These are phyloP conservation scores for Melipona bicolor DNA, from an alignment of 2,888 invertebrate genomes.

Conservation along the genomic window DNA sequence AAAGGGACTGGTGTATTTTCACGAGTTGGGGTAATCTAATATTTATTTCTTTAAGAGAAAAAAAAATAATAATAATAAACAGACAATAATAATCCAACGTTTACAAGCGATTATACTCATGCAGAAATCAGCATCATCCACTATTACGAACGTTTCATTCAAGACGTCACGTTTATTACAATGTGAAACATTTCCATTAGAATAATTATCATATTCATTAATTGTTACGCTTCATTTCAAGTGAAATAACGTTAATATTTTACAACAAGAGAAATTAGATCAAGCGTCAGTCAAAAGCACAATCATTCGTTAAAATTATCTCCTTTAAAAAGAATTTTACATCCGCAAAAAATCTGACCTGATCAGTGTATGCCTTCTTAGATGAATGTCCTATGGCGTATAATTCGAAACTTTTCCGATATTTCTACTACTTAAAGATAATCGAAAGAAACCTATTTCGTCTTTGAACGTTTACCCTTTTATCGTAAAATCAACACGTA, in stretches of 20 bases:
- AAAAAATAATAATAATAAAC: slow-evolving; percentile 33
- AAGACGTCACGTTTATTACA: slow-evolving; percentile 37
- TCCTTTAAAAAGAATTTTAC: background rate
- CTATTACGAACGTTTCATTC: slow-evolving; percentile 39
- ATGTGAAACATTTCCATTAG: slow-evolving; percentile 45
- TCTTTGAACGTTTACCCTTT: slow-evolving; percentile 28
- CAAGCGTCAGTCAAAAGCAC: too few relatives aligned
- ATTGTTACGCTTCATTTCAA: background rate
- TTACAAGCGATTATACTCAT: slow-evolving; percentile 21
- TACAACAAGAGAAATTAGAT: background rate
- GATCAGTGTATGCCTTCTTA: slow-evolving; percentile 22
- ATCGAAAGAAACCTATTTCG: background rate
- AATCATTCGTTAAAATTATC: background rate
- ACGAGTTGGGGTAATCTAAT: slow-evolving; percentile 37
- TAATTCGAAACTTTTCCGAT: slow-evolving; percentile 2
- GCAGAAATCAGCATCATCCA: slow-evolving; percentile 34
- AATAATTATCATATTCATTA: slow-evolving; percentile 30
- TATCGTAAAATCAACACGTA: slow-evolving; percentile 8
- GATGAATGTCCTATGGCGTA: slow-evolving; percentile 19
- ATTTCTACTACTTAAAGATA: slow-evolving; percentile 12
- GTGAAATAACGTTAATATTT: background rate
- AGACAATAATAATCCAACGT: slow-evolving; percentile 64
- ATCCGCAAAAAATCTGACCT: slow-evolving; percentile 15
- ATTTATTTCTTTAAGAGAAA: slow-evolving; percentile 40
- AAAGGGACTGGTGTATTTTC: slow-evolving; percentile 53